Base-by-base conservation (phyloP, 2,888 invertebrate genomes). In the Pseudoips prasinana region DNA sequence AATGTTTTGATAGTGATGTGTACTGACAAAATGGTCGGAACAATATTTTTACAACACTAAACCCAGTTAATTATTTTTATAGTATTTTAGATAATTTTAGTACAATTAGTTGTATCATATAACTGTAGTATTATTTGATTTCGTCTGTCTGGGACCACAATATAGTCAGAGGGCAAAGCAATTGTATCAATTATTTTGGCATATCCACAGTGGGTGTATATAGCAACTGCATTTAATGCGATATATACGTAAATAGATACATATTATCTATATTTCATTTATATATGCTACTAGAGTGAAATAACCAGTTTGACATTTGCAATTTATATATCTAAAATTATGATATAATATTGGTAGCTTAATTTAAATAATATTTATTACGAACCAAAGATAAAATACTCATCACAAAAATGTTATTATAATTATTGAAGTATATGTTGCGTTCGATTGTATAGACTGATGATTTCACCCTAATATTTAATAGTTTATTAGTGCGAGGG, bases 131-230 rank as follows among this genome's bases (percentile, higher is more conserved):
- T 29, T 25, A 23, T 38, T 50, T 43, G 28, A 8, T 39, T 39
- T 22, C 6, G 26, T 40, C 32, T 46, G 28, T 46, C 49, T 40
- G 64, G 64, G 72, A 66, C 67, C 70, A 70, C 66, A 36, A 31
- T 41, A 37, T 48, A 41, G 50, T 34, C 29, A 25, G 33, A 38
- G 33, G 43, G 25, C 43, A 34, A 33, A 25, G 52, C 51, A 54
- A 54, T 46, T 48, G 55, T 56, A 77, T 82, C 76, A 81, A 79
- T 83, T 83, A 83, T 68, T 82, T 82, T 77, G 64, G 72, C 84
- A 80, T 84, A 84, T 85, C 81, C 59, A 59, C 70, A 73, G 60
- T 79, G 72, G 74, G 71, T n/a, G 64, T 68, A 61, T 62, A 55
- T 44, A 64, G 52, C 60, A 60, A 42, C 47, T 65, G 82, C 83